Base-by-base conservation (phyloP, 2,113 vertebrate genomes). In the Nesoenas mayeri region DNA sequence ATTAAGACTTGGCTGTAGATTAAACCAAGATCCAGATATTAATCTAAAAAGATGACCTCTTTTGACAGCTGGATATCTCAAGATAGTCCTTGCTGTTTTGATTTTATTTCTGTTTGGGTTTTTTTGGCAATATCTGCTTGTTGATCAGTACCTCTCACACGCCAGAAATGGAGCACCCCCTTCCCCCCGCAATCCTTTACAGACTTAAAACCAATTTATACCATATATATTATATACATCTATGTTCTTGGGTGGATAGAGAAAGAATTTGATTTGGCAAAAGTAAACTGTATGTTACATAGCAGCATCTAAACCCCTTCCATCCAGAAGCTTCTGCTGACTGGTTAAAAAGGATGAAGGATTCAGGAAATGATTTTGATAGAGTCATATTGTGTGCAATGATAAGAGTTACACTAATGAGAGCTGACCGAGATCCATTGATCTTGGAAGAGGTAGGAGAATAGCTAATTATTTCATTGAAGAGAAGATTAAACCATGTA, bases 401-500 rank as follows among this genome's bases (percentile, higher is more conserved):
- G 54, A 50, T 86, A 74, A 80, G 91, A 69, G 67, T 74, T 79
- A 8, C n/a, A 11, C 36, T 90, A 38, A 91, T 42, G 81, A 90
- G 56, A 32, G n/a, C 57, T 96, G 75, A 44, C 34, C 73, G 88
- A 91, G 89, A 83, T 58, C 66, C 64, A 54, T 22, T 60, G 79
- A 78, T 95, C 36, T 56, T 25, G 16, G 56, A 32, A 44, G 67
- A 93, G 74, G 67, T 15, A 65, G 44, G 54, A 66, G 73, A 85
- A 78, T 5, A 83, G 90, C 50, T 78, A 54, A 91, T 85, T 91
- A 66, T 79, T 91, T 86, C 13, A 80, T 84, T 3, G 25, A 56
- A 51, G 90, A 44, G 34, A 73, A 44, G 71, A 72, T 75, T 36
- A 85, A 91, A 47, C 58, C 50, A 79, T 15, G 10, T 10, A 12